A percentile compares a stretch with the other conserved stretches of the same genome.
Evolutionary conservation across 2,888 invertebrate species (phyloP).

Genomic region (Meteorus cinctellus): DNA sequence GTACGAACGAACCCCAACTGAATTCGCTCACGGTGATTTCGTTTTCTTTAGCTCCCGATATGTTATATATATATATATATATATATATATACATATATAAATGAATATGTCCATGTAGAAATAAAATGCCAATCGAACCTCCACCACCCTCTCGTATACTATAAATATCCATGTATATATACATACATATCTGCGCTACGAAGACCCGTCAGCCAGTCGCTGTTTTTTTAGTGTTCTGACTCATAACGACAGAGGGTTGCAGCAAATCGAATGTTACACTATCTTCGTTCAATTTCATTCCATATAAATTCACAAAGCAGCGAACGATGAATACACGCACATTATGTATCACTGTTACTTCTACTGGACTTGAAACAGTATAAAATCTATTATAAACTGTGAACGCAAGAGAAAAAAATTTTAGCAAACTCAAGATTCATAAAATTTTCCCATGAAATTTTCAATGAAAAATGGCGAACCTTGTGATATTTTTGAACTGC

Average conservation of each 20-base stretch:
- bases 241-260: conserved; percentile 53
- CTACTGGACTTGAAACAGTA: too few relatives aligned
- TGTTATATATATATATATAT: not conserved
- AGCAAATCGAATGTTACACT: conserved; percentile 58
- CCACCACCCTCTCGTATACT: not conserved
- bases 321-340: not conserved
- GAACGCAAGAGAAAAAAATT: too few relatives aligned
- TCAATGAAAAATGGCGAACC: too few relatives aligned
- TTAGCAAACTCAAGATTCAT: too few relatives aligned
- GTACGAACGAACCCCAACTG: conserved; percentile 35
- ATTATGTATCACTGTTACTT: too few relatives aligned
- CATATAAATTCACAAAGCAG: not conserved
- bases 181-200: conserved; percentile 14
- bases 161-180: too few relatives aligned
- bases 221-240: conserved; percentile 58
- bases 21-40: conserved; percentile 57
- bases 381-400: too few relatives aligned
- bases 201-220: conserved; percentile 58
- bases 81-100: not conserved
- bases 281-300: conserved; percentile 2
- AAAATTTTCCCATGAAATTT: too few relatives aligned
- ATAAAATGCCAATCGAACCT: conserved; percentile 23
- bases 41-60: conserved; percentile 47
- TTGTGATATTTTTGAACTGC: too few relatives aligned
- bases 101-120: not conserved